Evolutionary conservation across 2,797 vertebrate species (phyloP).

Genomic region (Squalus acanthias): DNA sequence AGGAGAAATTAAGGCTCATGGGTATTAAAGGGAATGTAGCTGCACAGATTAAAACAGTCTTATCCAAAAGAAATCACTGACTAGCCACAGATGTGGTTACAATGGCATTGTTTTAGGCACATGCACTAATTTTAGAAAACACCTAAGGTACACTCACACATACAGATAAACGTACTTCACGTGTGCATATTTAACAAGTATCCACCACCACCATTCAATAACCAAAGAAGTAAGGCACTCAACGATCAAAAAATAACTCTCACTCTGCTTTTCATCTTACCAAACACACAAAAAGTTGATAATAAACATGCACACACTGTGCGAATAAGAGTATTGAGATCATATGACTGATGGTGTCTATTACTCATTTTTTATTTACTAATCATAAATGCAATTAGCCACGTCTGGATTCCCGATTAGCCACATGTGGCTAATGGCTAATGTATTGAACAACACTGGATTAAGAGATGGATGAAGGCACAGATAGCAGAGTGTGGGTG

Average conservation of each 20-base stretch:
- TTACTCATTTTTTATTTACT: neutral
- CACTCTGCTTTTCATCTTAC: neutral
- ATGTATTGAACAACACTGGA: neutral
- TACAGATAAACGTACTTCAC: neutral
- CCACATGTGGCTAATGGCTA: neutral
- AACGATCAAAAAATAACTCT: neutral
- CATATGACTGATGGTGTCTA: neutral
- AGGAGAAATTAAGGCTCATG: neutral
- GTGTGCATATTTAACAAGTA: neutral
- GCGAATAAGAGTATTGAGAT: neutral
- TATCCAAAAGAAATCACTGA: neutral
- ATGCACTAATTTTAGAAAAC: neutral
- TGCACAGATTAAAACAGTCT: neutral
- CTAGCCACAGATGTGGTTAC: neutral
- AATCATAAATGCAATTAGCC: neutral
- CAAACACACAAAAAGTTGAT: neutral
- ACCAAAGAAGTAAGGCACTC: neutral
- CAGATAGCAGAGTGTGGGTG: neutral
- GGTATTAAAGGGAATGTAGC: neutral
- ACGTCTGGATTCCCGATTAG: neutral
- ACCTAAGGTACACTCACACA: neutral
- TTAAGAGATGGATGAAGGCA: neutral
- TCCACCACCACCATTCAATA: neutral
- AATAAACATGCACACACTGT: neutral
- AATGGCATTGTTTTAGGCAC: no score